Evolutionary conservation across 1,140 invertebrate genomes (phyloP).

Genomic region (Ptiloglossa arizonensis): DNA sequence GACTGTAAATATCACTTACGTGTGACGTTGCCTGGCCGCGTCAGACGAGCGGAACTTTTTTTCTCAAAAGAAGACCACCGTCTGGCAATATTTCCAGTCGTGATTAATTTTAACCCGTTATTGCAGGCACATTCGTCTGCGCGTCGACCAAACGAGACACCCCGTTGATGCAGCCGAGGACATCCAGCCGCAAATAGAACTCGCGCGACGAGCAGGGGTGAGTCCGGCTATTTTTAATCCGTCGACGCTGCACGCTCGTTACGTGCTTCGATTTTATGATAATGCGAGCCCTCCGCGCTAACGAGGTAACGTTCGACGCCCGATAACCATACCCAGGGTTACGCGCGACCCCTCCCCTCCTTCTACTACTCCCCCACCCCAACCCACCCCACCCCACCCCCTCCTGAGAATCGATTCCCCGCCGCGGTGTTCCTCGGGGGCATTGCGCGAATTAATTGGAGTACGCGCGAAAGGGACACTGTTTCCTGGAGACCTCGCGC

Average conservation of each 20-base stretch:
- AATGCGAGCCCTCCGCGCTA: slow-evolving; percentile 16
- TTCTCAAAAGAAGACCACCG: too few relatives aligned
- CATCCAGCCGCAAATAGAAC: slow-evolving; percentile 19
- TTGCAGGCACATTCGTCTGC: neutral
- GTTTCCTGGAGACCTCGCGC: neutral
- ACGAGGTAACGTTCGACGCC: slow-evolving; percentile 28
- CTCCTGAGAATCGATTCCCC: slow-evolving; percentile 10
- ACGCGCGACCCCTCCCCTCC: slow-evolving; percentile 11
- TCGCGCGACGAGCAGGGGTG: slow-evolving; percentile 13
- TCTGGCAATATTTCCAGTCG: too few relatives aligned
- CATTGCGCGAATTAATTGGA: slow-evolving; percentile 22
- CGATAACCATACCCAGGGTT: slow-evolving; percentile 22
- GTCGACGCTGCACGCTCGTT: slow-evolving; percentile 7
- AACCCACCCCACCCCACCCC: too few relatives aligned
- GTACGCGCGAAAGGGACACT: neutral
- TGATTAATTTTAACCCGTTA: neutral
- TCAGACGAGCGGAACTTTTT: too few relatives aligned
- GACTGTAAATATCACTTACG: too few relatives aligned
- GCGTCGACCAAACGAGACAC: neutral
- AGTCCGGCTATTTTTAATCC: slow-evolving; percentile 36
- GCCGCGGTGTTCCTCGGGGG: neutral
- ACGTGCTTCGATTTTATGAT: slow-evolving; percentile 42
- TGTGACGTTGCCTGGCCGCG: too few relatives aligned
- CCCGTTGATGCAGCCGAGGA: slow-evolving; percentile 7
- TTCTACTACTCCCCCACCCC: too few relatives aligned